These are phyloP conservation scores for Spea multiplicata DNA, from an alignment of 2,113 vertebrate species.

Conservation along the genomic window DNA sequence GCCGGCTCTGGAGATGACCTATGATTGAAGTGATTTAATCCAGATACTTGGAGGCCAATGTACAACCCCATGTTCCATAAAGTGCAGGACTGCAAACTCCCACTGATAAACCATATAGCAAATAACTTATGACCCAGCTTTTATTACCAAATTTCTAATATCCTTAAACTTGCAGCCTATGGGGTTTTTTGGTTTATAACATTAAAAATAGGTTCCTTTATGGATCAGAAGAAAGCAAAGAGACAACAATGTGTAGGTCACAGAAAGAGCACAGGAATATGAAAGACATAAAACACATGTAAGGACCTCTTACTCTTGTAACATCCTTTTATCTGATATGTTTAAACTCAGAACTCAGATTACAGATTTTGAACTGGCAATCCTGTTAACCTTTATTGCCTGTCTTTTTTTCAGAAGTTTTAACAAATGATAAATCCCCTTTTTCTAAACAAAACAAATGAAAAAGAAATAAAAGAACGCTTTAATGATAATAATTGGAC, in stretches of 20 bases:
- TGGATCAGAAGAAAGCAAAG: slow-evolving; percentile 17
- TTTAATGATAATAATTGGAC: no score
- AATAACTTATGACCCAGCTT: slow-evolving; percentile 9
- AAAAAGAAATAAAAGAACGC: no score
- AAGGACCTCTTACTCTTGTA: background rate
- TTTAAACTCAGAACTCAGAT: slow-evolving; percentile 7
- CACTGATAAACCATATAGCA: slow-evolving; percentile 20
- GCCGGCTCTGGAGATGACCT: no score
- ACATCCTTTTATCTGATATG: background rate
- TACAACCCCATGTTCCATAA: background rate
- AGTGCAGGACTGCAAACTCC: background rate
- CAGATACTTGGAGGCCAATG: no score
- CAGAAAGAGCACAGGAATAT: background rate
- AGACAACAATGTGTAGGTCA: slow-evolving; percentile 28
- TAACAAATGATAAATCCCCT: no score
- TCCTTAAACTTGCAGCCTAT: background rate
- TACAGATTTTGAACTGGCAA: no score
- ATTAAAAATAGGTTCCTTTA: slow-evolving; percentile 27
- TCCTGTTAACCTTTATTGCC: no score
- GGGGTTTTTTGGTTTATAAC: slow-evolving; percentile 1
- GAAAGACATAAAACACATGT: slow-evolving; percentile 6
- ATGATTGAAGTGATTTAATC: no score
- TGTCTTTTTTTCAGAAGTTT: no score
- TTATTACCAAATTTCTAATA: slow-evolving; percentile 24
- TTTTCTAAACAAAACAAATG: no score